Base-by-base conservation (phyloP, 2,888 invertebrate genomes). In the Brassicogethes aeneus region DNA sequence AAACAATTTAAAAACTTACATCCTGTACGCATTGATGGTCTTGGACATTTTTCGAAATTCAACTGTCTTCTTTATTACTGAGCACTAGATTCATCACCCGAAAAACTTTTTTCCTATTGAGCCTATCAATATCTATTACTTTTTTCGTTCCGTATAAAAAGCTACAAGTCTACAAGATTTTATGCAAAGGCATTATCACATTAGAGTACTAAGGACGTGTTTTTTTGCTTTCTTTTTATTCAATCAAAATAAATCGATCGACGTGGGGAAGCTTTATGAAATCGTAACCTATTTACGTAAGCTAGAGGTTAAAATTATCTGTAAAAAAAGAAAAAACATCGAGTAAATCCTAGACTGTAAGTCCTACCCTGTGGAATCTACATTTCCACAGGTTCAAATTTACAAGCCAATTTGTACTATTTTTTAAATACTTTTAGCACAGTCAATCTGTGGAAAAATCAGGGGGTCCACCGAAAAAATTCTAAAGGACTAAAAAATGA, bases 1-100 rank as follows among this genome's bases (percentile, higher is more conserved):
- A 48, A 46, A 48, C 43, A 45, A 49, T 50, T 43, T 39, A 41
- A 61, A n/a, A 76, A 84, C 85, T 87, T 74, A 88, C 88, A 88
- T 86, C 77, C 87, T 82, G 72, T 88, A 88, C 65, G 86, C 86
- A 76, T 87, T 87, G 68, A 88, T 80, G 67, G 85, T 85, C 77
- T 86, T 88, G 72, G 87, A 88, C 83, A 86, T 86, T 47, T 58
- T 56, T 54, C 49, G 45, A 44, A 41, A 30, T 41, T 41, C 12
- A 13, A 32, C 5, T 23, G 23, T 23, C 5, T 23, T 37, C 36
- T 40, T 43, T 13, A 36, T 43, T 23, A 5, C 46, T 41, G 41
- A 41, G 36, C 43, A 43, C 41, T 32, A 38, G 10, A 37, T 34
- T 42, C 43, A 44, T 44, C 44, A 46, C 46, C 43, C 40, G 23